Base-by-base conservation (phyloP, 2,113 vertebrate species). In the Cairina moschata region DNA sequence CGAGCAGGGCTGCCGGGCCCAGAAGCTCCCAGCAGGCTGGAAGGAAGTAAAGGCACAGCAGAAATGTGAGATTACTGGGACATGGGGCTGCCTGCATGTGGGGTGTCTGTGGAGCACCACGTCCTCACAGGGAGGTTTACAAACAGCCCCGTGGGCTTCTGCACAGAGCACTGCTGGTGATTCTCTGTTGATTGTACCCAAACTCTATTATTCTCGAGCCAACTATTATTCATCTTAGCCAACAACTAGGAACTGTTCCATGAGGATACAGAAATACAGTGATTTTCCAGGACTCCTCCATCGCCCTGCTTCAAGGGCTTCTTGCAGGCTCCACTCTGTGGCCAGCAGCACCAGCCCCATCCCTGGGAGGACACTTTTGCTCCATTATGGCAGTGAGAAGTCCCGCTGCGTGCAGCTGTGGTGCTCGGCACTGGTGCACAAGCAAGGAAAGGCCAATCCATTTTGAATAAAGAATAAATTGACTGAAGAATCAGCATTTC, bases 1-100 rank as follows among this genome's bases (percentile, higher is more conserved):
- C 12, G 12, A 52, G 50, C 50, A 25, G 38, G 26, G 11, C 17
- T 29, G 62, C 62, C 17, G 11, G 62, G 17, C 3, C 28, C 26
- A 18, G 38, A 40, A 54, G 6, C 3, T 2, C 6, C 10, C 1
- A 3, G 2, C 4, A 7, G 16, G 14, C 6, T 9, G 1, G 6
- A 2, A n/a, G 28, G 23, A 38, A 65, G 31, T 0, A 7, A 22
- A 23, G 60, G 8, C 7, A 23, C 8, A 42, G 7, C 17, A 13
- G 4, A 48, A 16, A 11, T 9, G 0, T 20, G 36, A 6, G 25
- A 14, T 29, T 26, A 5, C 28, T 44, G 12, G 17, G 10, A 22
- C 28, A 13, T 0, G 2, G 17, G 2, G 1, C 0, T 40, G 62
- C 36, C 36, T 13, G 8, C 17, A 17, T 11, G 34, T 17, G 20